Conservation (phyloP, 1,140 invertebrate genomes). For the Marisa cornuarietis region DNA sequence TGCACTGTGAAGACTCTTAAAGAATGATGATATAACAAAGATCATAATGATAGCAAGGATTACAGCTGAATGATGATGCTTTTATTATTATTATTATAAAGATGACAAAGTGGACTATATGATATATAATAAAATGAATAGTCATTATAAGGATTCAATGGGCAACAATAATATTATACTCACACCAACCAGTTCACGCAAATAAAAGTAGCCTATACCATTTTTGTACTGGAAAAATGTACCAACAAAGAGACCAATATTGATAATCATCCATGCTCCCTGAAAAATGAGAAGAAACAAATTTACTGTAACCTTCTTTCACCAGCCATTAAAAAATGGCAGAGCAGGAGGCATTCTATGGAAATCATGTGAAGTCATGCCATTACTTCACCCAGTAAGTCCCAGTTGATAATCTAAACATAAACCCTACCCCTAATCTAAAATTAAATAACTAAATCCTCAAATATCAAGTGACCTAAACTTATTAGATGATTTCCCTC, state of each 20-base stretch:
- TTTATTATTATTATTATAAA: too few species aligned
- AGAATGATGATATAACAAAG: too few species aligned
- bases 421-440: not conserved
- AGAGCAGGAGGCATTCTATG: not conserved
- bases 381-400: too few species aligned
- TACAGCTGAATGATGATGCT: too few species aligned
- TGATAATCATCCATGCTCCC: slow-evolving; percentile 55
- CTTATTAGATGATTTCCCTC: too few species aligned
- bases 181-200: slow-evolving; percentile 56
- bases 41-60: too few species aligned
- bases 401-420: not conserved
- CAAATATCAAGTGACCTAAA: not conserved
- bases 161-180: slow-evolving; percentile 20
- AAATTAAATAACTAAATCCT: not conserved
- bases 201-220: slow-evolving; percentile 48
- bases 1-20: too few species aligned
- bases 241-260: slow-evolving; percentile 53
- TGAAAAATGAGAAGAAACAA: slow-evolving; percentile 23
- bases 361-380: not conserved
- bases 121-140: too few species aligned
- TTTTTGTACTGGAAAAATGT: slow-evolving; percentile 50
- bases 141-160: too few species aligned
- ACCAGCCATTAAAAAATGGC: slow-evolving; percentile 20
- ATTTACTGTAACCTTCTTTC: not conserved
- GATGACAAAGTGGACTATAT: too few species aligned